Base-by-base conservation (phyloP, 30 jellyfish, hydroid and myxozoan species). In the Hydractinia echinata region DNA sequence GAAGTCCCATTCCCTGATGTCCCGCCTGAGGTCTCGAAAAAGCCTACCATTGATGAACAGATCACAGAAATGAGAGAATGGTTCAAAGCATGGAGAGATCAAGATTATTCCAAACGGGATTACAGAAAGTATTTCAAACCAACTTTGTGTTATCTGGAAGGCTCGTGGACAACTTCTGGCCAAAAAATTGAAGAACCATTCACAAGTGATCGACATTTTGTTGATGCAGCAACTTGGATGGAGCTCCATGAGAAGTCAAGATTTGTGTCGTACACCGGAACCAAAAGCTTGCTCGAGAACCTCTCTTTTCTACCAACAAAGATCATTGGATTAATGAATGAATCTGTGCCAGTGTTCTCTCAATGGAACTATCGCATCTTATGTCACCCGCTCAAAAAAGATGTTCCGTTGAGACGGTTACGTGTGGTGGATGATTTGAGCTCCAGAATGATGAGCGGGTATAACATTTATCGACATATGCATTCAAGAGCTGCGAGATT, bases 291-390 rank as follows among this genome's bases (percentile, higher is more conserved):
- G 18, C 79, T 13, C 9, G 90, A 82, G 53, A 82, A 82, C 81
- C 61, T 82, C 10, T 50, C 90, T 48, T 73, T 48, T 55, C 83
- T 82, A 19, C 90, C 90, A 50, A 82, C 90, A 53, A 79, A 79
- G 61, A 72, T 72, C 66, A 72, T 82, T 51, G 81, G 51, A 19
- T 53, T 73, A 7, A 0, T 18, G 1, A 73, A 82, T 72, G 89
- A 72, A 49, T 66, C 87, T 8, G 60, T 83, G 15, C 95, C 97
- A 1, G 77, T 77, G 11, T 90, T 84, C 68, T 95, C 97, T 21
- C 97, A 90, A 58, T 90, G 97, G 97, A 90, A 90, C 79, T 90
- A 90, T 83, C 85, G 97, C 69, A 90, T 90, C 14, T 52, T 86
- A 77, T 90, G 97, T 64, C 97, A 90, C 55, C 95, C 95, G 66